phyloP scores from a whole-genome alignment of 2,888 invertebrate genomes.

The Yponomeuta plumbellus region DNA sequence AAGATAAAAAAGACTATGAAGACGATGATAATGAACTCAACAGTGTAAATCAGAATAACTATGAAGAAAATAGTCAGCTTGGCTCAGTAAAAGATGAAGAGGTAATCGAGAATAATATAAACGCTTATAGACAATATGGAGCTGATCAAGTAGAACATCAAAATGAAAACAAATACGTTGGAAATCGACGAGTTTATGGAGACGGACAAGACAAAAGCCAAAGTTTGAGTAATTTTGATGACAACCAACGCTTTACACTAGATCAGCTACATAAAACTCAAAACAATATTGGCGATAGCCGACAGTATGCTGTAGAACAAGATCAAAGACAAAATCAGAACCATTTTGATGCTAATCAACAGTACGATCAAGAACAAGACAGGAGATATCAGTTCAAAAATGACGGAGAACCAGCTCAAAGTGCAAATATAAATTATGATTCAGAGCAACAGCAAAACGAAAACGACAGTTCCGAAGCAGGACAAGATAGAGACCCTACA shows the following conservation, averaged over 20 bases:
- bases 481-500: conserved; percentile 20
- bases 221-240: background rate
- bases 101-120: background rate
- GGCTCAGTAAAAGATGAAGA: background rate
- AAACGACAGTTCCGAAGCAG: conserved; percentile 17
- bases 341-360: background rate
- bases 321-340: conserved; percentile 16
- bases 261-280: background rate
- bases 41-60: conserved; percentile 20
- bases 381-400: conserved; percentile 2
- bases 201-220: background rate
- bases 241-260: background rate
- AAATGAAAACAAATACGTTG: background rate
- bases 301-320: conserved; percentile 15
- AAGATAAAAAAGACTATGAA: conserved; percentile 24
- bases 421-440: conserved; percentile 20
- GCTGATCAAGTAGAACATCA: background rate
- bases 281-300: background rate
- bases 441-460: conserved; percentile 10
- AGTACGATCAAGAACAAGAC: background rate
- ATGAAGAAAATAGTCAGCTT: background rate
- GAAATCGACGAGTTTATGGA: background rate
- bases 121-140: background rate
- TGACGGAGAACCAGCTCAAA: conserved; percentile 16
- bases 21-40: conserved; percentile 24